Evolutionary conservation across 2,888 invertebrate genomes (phyloP), one percentile per base, ranked within the genome.

Genomic region (Odontocolon sp.): DNA sequence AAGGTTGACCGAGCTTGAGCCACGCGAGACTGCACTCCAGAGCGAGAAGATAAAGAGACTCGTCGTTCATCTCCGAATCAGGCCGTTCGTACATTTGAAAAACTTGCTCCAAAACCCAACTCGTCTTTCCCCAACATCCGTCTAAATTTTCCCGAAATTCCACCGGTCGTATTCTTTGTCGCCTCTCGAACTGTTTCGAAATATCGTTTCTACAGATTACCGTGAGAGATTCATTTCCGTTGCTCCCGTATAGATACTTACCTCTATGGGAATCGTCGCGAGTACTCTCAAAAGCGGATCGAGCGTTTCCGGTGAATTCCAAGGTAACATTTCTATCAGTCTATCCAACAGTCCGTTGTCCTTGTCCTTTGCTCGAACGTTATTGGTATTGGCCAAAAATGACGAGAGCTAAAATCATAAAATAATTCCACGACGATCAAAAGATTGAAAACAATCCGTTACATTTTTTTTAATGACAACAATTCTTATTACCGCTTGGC

Each of bases 231-330:
- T n/a, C n/a, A n/a, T n/a, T n/a, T n/a, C n/a, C n/a, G n/a, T n/a
- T n/a, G n/a, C n/a, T n/a, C n/a, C n/a, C n/a, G n/a, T n/a, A n/a
- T n/a, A 47, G 26, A 18, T 56, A 81, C 90, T 91, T 91, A 96
- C 97, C 92, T 98, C 98, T 91, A 96, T 96, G 23, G 98, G 97
- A 87, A 98, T 94, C 66, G 96, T 95, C 83, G 95, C 95, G 11
- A 98, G 92, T 38, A 98, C 95, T 92, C 97, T 96, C 63, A 98
- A 89, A 84, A 98, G 80, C 9, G 93, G 78, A 94, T 94, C 92
- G 92, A 94, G 72, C 92, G 91, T 81, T 93, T 93, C 83, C 92
- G 92, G 85, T 92, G 93, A 74, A 92, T 92, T 84, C 92, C 92
- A 83, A 92, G 92, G 88, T 92, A 92, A 95, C 79, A 91, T 94